Evolutionary conservation across 2,113 vertebrate genomes (phyloP).

Genomic region (Scatophagus argus): DNA sequence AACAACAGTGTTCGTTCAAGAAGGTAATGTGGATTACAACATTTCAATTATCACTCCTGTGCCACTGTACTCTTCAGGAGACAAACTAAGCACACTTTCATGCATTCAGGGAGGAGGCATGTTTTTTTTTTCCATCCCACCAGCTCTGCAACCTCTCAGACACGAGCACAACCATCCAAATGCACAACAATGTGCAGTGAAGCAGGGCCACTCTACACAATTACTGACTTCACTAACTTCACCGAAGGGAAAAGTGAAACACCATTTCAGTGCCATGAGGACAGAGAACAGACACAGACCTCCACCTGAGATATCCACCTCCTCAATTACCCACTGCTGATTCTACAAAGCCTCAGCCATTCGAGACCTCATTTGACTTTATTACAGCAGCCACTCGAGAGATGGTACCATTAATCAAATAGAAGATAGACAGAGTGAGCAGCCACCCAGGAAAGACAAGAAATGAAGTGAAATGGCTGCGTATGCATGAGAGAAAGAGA

Average conservation of each 20-base stretch:
- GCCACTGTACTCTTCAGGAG: slow-evolving; percentile 47
- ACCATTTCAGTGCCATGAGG: slow-evolving; percentile 53
- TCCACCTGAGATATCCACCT: slow-evolving; percentile 65
- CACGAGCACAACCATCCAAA: slow-evolving; percentile 38
- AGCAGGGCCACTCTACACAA: slow-evolving; percentile 51
- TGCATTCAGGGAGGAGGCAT: slow-evolving; percentile 17
- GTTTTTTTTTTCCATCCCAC: slow-evolving; percentile 54
- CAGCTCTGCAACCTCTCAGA: slow-evolving; percentile 53
- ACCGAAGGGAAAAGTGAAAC: slow-evolving; percentile 51
- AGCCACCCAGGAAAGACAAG: slow-evolving; percentile 50
- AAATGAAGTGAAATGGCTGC: slow-evolving; percentile 51
- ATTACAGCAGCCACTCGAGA: slow-evolving; percentile 67
- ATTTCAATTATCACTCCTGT: slow-evolving; percentile 37
- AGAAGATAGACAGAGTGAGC: slow-evolving; percentile 47
- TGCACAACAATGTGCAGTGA: slow-evolving; percentile 38
- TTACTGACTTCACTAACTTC: slow-evolving; percentile 63
- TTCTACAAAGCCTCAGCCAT: slow-evolving; percentile 69
- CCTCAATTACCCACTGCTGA: slow-evolving; percentile 74
- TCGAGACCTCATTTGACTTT: slow-evolving; percentile 77
- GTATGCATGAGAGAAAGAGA: slow-evolving; percentile 6
- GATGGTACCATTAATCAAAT: slow-evolving; percentile 74
- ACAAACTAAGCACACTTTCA: slow-evolving; percentile 34
- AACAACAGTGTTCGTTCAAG: background rate
- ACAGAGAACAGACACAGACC: slow-evolving; percentile 36
- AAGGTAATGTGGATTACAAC: slow-evolving; percentile 19